Percentiles rank a stretch among this genome's conserved stretches.
Conservation (phyloP, 2,797 vertebrate species). For the Phoxinus dragarum region DNA sequence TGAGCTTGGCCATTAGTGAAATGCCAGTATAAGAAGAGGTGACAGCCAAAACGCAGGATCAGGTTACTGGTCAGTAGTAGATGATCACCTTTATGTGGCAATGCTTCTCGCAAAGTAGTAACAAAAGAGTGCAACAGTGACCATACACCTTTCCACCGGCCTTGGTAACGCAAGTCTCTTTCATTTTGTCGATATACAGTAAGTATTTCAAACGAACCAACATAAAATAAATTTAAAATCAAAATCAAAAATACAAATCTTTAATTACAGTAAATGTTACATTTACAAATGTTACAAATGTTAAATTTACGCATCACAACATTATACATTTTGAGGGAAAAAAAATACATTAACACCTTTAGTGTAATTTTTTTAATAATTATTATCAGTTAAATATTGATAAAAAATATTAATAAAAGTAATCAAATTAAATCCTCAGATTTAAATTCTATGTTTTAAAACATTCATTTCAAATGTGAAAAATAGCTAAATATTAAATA, state of each 20-base stretch:
- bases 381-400: too few relatives aligned
- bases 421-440: too few relatives aligned
- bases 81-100: constrained; percentile 66
- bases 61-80: constrained; percentile 72
- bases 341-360: background rate
- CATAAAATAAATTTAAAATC: background rate
- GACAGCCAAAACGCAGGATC: constrained; percentile 63
- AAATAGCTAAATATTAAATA: too few relatives aligned
- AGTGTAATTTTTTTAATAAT: too few relatives aligned
- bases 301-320: background rate
- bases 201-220: background rate
- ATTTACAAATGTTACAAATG: too few relatives aligned
- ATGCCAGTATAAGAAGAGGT: constrained; percentile 41
- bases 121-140: constrained; percentile 5
- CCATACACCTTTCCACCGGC: background rate
- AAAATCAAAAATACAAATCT: background rate
- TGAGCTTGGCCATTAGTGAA: constrained; percentile 46
- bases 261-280: background rate
- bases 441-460: too few relatives aligned
- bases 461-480: too few relatives aligned
- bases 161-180: background rate
- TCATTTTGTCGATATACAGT: background rate
- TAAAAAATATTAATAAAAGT: too few relatives aligned
- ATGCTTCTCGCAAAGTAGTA: background rate
- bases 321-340: background rate